Base-by-base conservation (phyloP, 2,113 vertebrate species). In the Fulica atra region DNA sequence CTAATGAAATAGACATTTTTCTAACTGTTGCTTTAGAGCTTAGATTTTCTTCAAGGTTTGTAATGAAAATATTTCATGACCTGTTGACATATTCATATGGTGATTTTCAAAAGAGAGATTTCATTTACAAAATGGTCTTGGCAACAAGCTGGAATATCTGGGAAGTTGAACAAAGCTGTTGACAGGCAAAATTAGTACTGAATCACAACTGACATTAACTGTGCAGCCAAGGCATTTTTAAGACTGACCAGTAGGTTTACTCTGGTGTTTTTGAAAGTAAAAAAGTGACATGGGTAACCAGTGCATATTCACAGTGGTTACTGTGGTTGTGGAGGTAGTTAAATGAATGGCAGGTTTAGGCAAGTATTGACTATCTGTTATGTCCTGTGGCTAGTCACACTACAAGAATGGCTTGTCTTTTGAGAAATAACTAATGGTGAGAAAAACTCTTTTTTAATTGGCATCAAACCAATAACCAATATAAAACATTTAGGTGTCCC, bases 81-180 rank as follows among this genome's bases (percentile, higher is more conserved):
- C 97, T 97, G 98, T 98, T 98, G 98, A 98, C 97, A 98, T 97
- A 98, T 98, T 98, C 98, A 98, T 98, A 97, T 98, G 94, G 97
- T 98, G 97, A 97, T 98, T 98, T 98, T 98, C 97, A 97, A 96
- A 98, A 98, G 95, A 97, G 96, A 97, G 87, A 97, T 97, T 98
- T 98, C 60, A 1, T 97, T 98, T 98, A 94, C 94, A 98, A 98
- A 98, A 98, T 97, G 96, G 93, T 96, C 81, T 98, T 98, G 98
- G 97, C 98, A 98, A 93, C 78, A 90, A 94, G 57, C 69, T 97
- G 92, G 91, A 97, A 96, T 97, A 97, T 97, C 87, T 98, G 95
- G 95, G 96, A 98, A 97, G 86, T 4, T 89, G 94, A 97, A 97
- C 95, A 97, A 95, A 93, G 64, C 94, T 97, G 97, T 94, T 98